phyloP scores from a whole-genome alignment of 2,888 invertebrate genomes.

The Philereme transversata region DNA sequence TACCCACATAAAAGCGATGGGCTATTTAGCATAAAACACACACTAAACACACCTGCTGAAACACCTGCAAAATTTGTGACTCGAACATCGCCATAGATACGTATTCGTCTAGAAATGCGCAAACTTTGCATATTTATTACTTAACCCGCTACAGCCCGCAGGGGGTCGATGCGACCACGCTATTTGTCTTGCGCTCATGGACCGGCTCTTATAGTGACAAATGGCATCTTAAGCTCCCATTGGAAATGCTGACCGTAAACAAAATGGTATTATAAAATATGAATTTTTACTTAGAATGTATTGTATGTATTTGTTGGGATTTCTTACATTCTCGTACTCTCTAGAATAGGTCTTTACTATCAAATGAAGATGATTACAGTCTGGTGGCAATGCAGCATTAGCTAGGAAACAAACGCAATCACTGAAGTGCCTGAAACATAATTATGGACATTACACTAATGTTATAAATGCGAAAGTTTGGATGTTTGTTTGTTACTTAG shows the following conservation, averaged over 20 bases:
- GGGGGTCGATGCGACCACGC: constrained; percentile 48
- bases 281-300: too few species aligned
- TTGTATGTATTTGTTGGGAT: not conserved
- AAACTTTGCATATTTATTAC: constrained; percentile 77
- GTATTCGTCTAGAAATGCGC: constrained; percentile 69
- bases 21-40: constrained; percentile 66
- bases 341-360: too few species aligned
- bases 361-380: too few species aligned
- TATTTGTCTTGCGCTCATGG: constrained; percentile 54
- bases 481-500: too few species aligned
- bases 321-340: not conserved
- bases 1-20: constrained; percentile 50
- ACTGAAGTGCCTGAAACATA: too few species aligned
- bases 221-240: constrained; percentile 48
- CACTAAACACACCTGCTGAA: constrained; percentile 69
- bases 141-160: constrained; percentile 55
- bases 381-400: too few species aligned
- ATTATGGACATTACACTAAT: too few species aligned
- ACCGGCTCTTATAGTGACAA: constrained; percentile 52
- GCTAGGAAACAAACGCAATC: too few species aligned
- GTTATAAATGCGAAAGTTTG: too few species aligned
- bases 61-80: constrained; percentile 52
- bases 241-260: constrained; percentile 42
- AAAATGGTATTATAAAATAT: constrained; percentile 13
- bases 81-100: constrained; percentile 61